Percentiles rank a stretch among this genome's conserved stretches.
Evolutionary conservation across 2,888 invertebrate genomes (phyloP).

Genomic region (Cheilosia variabilis): DNA sequence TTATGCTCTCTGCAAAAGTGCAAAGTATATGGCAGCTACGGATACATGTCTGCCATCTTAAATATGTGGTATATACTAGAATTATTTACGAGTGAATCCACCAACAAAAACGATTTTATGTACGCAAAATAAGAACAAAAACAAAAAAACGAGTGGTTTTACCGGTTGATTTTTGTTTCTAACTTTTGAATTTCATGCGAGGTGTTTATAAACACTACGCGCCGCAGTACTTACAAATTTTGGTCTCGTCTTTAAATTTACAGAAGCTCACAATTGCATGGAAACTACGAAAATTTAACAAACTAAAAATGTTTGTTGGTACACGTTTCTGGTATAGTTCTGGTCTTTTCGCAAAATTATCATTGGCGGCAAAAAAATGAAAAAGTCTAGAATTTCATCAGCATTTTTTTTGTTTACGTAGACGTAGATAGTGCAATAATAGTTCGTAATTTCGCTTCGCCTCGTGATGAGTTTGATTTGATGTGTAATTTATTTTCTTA

Average conservation of each 20-base stretch:
- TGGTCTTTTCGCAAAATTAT: background rate
- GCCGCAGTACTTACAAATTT: too few species aligned
- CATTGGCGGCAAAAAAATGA: background rate
- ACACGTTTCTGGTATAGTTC: background rate
- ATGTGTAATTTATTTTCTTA: background rate
- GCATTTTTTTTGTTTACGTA: background rate
- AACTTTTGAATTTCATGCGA: too few species aligned
- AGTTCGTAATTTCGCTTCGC: background rate
- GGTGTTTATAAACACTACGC: too few species aligned
- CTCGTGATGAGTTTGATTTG: background rate
- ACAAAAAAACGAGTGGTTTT: background rate
- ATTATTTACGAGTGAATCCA: background rate
- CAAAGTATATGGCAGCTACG: background rate
- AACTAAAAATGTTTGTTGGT: too few species aligned
- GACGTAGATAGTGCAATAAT: background rate
- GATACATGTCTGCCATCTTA: background rate
- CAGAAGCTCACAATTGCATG: too few species aligned
- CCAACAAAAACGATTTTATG: background rate
- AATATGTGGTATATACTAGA: background rate
- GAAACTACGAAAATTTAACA: too few species aligned
- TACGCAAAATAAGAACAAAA: too few species aligned
- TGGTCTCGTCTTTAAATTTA: too few species aligned
- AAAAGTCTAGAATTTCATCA: background rate
- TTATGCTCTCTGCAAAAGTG: background rate
- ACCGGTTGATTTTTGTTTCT: background rate